A percentile compares a stretch with the other conserved stretches of the same genome.
phyloP scores from a whole-genome alignment of 1,140 invertebrate genomes.

The Ylistrum balloti region DNA sequence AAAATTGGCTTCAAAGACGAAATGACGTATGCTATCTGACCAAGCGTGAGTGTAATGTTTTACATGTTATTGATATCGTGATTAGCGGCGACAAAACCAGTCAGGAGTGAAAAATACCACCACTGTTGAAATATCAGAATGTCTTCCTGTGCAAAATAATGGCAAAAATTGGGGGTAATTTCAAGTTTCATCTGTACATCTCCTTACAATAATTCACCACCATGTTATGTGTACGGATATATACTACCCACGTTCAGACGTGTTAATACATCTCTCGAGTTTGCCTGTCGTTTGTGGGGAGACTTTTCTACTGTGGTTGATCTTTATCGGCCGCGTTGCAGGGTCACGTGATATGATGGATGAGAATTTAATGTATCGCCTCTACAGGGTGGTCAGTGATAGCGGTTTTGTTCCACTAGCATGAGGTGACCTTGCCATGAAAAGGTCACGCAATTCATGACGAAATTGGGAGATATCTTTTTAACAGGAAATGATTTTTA shows the following conservation, averaged over 20 bases:
- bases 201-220: neutral
- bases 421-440: neutral
- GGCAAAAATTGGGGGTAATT: neutral
- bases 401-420: neutral
- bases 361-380: constrained; percentile 12
- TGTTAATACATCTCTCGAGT: neutral
- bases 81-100: neutral
- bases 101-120: neutral
- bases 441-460: neutral
- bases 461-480: neutral
- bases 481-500: neutral
- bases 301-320: neutral
- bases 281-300: neutral
- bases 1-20: neutral
- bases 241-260: neutral
- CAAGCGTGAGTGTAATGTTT: neutral
- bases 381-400: constrained; percentile 12
- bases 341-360: neutral
- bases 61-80: neutral
- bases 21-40: constrained; percentile 7
- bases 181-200: neutral
- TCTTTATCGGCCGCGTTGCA: neutral
- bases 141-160: neutral
- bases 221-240: neutral
- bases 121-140: neutral